Evolutionary conservation across 2,888 invertebrate species (phyloP), one percentile per base, ranked within the genome.

Genomic region (Drosophila phalerata): DNA sequence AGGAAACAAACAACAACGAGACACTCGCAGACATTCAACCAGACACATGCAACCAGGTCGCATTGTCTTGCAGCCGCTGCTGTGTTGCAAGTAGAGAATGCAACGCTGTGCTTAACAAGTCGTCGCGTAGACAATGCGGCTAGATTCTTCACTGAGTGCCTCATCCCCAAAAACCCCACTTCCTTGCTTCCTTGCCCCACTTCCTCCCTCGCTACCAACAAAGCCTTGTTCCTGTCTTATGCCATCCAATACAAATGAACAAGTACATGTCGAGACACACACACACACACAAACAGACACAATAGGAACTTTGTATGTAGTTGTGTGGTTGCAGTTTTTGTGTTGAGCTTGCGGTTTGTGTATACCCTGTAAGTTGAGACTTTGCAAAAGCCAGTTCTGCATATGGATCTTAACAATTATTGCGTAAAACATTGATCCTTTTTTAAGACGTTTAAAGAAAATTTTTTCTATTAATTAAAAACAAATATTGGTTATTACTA

Each of bases 271-370:
- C 58, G 61, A 58, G 49, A 49, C 30, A 64, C 43, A 73, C 40
- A 47, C 42, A 53, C 53, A 40, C 37, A 58, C 32, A 52, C 13
- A 22, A 25, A 55, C n/a, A 34, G 8, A 28, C 15, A 47, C 74
- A 62, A 47, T 34, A 22, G 43, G 43, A 72, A 68, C 43, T 65
- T 62, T 65, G 62, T 30, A 30, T 77, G 68, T 67, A 77, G 60
- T 55, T 57, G 60, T 72, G 65, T 30, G 73, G 53, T 61, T 61
- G 51, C 57, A 77, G 66, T 81, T 86, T 73, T 78, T 67, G 58
- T 82, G 84, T 77, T 60, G 57, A 60, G 69, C 75, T 69, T 87
- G 84, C 71, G 82, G 85, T 78, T 79, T 25, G 13, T 25, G 11
- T 0, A 61, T 77, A 76, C 73, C 69, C 78, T 62, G 65, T 45